Evolutionary conservation across 2,888 invertebrate species (phyloP).

Genomic region (Coleophora flavipennella): DNA sequence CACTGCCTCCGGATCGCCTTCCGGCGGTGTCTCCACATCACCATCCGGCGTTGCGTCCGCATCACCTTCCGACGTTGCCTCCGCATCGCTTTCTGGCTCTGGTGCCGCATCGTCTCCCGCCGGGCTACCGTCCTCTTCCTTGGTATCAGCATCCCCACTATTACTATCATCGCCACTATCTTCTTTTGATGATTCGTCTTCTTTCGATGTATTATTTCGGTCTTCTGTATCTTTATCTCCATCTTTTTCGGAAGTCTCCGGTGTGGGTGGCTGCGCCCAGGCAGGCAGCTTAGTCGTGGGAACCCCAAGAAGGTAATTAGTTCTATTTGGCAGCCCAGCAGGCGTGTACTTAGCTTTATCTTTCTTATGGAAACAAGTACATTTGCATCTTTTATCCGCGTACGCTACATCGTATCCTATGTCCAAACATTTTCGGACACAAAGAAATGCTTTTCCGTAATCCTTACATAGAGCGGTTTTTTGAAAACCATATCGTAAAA

Average conservation of each 20-base stretch:
- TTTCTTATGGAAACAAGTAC: conserved; percentile 36
- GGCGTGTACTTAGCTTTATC: conserved; percentile 25
- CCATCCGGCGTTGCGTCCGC: too few relatives aligned
- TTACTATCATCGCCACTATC: neutral
- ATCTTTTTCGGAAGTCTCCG: neutral
- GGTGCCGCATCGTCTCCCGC: too few relatives aligned
- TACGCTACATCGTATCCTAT: conserved; percentile 36
- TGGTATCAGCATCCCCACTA: neutral
- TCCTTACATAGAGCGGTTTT: conserved; percentile 31
- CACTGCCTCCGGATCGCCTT: too few relatives aligned
- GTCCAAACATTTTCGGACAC: conserved; percentile 43
- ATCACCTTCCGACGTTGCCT: too few relatives aligned
- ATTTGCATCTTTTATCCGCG: conserved; percentile 38
- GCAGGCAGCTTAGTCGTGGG: conserved; percentile 38
- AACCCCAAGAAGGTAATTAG: conserved; percentile 28
- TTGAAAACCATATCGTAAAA: conserved; percentile 49
- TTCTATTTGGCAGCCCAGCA: conserved; percentile 4
- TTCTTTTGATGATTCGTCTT: neutral
- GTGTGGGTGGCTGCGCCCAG: conserved; percentile 25
- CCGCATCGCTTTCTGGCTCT: too few relatives aligned
- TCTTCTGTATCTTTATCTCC: neutral
- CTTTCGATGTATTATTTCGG: neutral
- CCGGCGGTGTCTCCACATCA: too few relatives aligned
- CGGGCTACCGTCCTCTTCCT: too few relatives aligned
- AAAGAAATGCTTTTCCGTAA: conserved; percentile 37